A percentile compares a stretch with the other conserved stretches of the same genome.
phyloP scores from a whole-genome alignment of 2,797 vertebrate genomes.

The Adrianichthys oophorus region DNA sequence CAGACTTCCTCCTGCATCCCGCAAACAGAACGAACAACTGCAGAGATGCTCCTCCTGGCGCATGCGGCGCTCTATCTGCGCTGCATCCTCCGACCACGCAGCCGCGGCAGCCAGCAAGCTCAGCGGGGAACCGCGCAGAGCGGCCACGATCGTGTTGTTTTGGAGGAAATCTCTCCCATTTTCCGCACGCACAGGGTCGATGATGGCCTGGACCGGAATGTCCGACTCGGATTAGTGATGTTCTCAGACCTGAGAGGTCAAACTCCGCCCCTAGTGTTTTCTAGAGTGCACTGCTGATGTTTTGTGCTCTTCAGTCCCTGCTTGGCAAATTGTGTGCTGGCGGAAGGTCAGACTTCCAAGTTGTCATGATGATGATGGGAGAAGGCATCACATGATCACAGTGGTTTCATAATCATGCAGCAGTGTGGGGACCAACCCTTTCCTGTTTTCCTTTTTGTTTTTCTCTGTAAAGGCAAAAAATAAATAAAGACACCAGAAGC shows the following conservation, averaged over 20 bases:
- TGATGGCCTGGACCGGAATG: conserved; percentile 61
- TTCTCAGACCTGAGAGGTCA: conserved; percentile 75
- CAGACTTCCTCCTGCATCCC: conserved; percentile 6
- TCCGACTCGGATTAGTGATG: conserved; percentile 78
- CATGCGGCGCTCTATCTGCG: conserved; percentile 49
- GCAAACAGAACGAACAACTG: conserved; percentile 39
- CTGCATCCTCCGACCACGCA: conserved; percentile 31
- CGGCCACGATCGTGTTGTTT: conserved; percentile 10
- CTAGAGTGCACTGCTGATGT: conserved; percentile 63
- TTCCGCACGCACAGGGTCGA: conserved; percentile 24
- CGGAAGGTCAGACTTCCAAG: conserved; percentile 76
- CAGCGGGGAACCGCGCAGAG: conserved; percentile 17
- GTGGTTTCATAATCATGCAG: conserved; percentile 75
- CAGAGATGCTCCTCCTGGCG: conserved; percentile 38
- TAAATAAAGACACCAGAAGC: not conserved
- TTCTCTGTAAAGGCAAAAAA: not conserved
- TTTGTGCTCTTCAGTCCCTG: conserved; percentile 61
- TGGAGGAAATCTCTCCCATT: conserved; percentile 17
- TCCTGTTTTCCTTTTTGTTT: conserved; percentile 8
- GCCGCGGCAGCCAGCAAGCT: conserved; percentile 18
- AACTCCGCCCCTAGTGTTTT: conserved; percentile 79
- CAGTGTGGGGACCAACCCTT: conserved; percentile 58
- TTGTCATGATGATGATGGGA: conserved; percentile 75
- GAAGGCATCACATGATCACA: conserved; percentile 72
- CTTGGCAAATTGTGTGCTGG: conserved; percentile 59